Evolutionary conservation across 2,797 vertebrate genomes (phyloP).

Genomic region (Etheostoma perlongum): DNA sequence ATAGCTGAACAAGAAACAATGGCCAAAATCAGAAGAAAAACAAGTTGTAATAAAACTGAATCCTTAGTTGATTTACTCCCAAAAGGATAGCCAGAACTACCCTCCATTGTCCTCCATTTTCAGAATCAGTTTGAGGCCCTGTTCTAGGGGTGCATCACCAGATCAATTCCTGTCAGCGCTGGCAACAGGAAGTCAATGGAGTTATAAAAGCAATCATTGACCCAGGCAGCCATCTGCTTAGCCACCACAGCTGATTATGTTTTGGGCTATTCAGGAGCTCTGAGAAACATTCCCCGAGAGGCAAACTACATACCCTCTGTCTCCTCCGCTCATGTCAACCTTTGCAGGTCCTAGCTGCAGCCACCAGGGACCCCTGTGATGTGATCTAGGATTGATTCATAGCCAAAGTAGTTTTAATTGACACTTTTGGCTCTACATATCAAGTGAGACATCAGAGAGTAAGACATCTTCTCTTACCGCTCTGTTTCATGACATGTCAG

Average conservation of each 20-base stretch:
- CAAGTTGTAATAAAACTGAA: not conserved
- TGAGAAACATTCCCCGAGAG: slow-evolving; percentile 65
- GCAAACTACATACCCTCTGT: slow-evolving; percentile 64
- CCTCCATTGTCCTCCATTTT: slow-evolving; percentile 8
- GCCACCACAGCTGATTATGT: slow-evolving; percentile 56
- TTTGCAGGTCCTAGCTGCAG: slow-evolving; percentile 16
- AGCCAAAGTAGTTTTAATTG: slow-evolving; percentile 16
- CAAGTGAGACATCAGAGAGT: slow-evolving; percentile 1
- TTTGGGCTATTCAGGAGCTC: slow-evolving; percentile 55
- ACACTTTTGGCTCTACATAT: slow-evolving; percentile 11
- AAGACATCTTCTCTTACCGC: slow-evolving; percentile 11
- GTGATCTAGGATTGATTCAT: slow-evolving; percentile 22
- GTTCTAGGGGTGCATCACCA: slow-evolving; percentile 36
- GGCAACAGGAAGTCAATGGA: slow-evolving; percentile 55
- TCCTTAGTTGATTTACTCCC: not conserved
- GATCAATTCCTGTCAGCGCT: slow-evolving; percentile 53
- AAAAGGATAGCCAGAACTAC: slow-evolving; percentile 3
- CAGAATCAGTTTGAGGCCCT: slow-evolving; percentile 32
- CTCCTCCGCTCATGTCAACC: slow-evolving; percentile 62
- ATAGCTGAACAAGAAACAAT: not conserved
- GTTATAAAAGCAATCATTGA: slow-evolving; percentile 50
- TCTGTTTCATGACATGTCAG: slow-evolving; percentile 41
- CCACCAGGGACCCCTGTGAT: slow-evolving; percentile 29
- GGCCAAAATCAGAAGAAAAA: slow-evolving; percentile 3
- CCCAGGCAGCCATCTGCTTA: slow-evolving; percentile 52